Evolutionary conservation across 2,113 vertebrate genomes (phyloP), one percentile per base, ranked within the genome.

Genomic region (Oncorhynchus gorbuscha): DNA sequence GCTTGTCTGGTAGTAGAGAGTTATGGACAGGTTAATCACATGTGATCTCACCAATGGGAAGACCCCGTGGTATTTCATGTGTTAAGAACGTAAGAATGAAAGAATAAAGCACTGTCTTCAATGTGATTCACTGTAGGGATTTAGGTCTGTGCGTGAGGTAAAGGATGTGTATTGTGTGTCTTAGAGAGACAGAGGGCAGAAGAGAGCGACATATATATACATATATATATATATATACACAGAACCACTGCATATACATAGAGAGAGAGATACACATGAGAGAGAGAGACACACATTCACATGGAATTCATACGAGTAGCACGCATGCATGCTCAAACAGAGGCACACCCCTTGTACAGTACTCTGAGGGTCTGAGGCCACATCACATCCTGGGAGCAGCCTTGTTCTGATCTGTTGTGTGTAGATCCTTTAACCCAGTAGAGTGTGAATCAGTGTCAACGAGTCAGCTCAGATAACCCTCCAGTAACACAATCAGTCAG

Each of bases 361-460:
- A 58, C 16, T 58, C 11, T 64, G 77, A 32, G 4, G 72, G 76
- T 45, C 11, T 45, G 39, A 45, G 9, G 39, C 2, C 39, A 11
- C 67, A 35, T 73, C 18, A 20, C 32, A 75, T 74, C 85, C 75
- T 0, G 39, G 75, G 83, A 78, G 68, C 68, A 76, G 75, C 14
- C 65, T 59, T 78, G 39, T 39, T 83, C 68, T 90, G 89, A 78
- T 89, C 48, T 35, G 80, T 66, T 89, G 74, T 71, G 80, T 80
- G 74, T 78, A 70, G 70, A 73, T 70, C 62, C 77, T 79, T 39
- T 77, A 87, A 88, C 76, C 85, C 80, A 84, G 80, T 78, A 69
- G 81, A 85, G 81, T 84, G 84, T 91, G 84, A 88, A 83, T 86
- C 89, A 89, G 79, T 79, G 86, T 86, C 86, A 86, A 81, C 87